Evolutionary conservation across 1,140 invertebrate genomes (phyloP).

Genomic region (Temnothorax curvispinosus): DNA sequence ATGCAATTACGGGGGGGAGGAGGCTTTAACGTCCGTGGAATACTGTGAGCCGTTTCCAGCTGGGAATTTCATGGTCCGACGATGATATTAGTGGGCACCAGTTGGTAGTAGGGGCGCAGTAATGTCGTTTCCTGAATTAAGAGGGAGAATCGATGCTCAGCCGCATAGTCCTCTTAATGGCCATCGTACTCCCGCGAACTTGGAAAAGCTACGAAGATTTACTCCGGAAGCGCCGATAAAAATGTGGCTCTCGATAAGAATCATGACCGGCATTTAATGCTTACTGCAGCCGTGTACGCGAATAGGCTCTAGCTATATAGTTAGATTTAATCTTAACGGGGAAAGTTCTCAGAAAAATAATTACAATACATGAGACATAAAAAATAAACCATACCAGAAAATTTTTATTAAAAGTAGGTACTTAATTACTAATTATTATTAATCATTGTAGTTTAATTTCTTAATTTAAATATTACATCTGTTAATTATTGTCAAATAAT

Average conservation of each 20-base stretch:
- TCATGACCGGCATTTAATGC: conserved; percentile 11
- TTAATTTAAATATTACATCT: neutral
- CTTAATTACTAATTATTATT: neutral
- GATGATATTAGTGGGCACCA: conserved; percentile 76
- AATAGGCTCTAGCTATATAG: neutral
- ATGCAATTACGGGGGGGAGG: conserved; percentile 77
- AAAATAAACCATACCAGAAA: neutral
- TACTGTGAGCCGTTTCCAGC: conserved; percentile 77
- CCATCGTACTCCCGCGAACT: conserved; percentile 22
- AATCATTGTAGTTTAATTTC: neutral
- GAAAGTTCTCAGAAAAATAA: neutral
- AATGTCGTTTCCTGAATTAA: conserved; percentile 76
- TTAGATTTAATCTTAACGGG: conserved; percentile 26
- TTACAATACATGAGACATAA: neutral
- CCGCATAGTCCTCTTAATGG: conserved; percentile 31
- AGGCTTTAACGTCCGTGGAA: conserved; percentile 79
- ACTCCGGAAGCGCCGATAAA: conserved; percentile 22
- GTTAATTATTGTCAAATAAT: conserved; percentile 15
- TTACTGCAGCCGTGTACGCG: neutral
- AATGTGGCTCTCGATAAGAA: conserved; percentile 16
- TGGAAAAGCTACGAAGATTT: conserved; percentile 26
- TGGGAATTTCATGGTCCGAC: conserved; percentile 80
- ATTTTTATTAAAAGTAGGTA: neutral
- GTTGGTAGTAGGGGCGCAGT: conserved; percentile 41
- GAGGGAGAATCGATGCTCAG: conserved; percentile 64